Evolutionary conservation across 2,888 invertebrate species (phyloP), one percentile per base, ranked within the genome.

Genomic region (Acleris laterana): DNA sequence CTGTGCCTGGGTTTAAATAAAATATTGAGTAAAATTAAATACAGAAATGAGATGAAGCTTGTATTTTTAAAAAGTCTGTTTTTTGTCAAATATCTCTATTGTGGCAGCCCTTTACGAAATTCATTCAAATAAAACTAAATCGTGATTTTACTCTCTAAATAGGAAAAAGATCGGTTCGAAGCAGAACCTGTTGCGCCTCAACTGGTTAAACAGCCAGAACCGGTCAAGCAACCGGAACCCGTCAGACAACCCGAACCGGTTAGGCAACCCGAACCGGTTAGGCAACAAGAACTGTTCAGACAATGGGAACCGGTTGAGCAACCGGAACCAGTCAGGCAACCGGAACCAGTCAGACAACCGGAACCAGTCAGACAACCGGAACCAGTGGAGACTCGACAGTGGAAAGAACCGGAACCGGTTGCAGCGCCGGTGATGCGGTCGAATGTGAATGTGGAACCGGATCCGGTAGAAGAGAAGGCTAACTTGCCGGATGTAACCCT

Each of bases 401-500:
- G 17, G 46, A 5, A 17, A 17, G 50, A 46, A 48, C 22, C 59
- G 9, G 57, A 57, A 5, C 49, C 61, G 22, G 53, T 17, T 1
- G 46, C 57, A 38, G 38, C 38, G 42, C 38, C 38, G 0, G 38
- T 11, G 3, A 20, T 25, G 16, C 55, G 22, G 59, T 44, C 42
- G 20, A 28, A 28, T 17, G 58, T 44, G 38, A 56, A 42, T 19
- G 44, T 7, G 16, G 44, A 55, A 7, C 25, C 32, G 42, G 38
- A 51, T 16, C 56, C 16, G 44, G 52, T 57, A 1, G 66, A 49
- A 9, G 62, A 74, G 20, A 71, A 69, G 17, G 70, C 72, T 0
- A 90, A 87, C 56, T 70, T 92, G 60, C 91, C 91, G 0, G 92
- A 91, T 68, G 93, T 90, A 9, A 88, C 89, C 1, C 69, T 87